Evolutionary conservation across 2,888 invertebrate species (phyloP).

Genomic region (Aphodius sticticus): DNA sequence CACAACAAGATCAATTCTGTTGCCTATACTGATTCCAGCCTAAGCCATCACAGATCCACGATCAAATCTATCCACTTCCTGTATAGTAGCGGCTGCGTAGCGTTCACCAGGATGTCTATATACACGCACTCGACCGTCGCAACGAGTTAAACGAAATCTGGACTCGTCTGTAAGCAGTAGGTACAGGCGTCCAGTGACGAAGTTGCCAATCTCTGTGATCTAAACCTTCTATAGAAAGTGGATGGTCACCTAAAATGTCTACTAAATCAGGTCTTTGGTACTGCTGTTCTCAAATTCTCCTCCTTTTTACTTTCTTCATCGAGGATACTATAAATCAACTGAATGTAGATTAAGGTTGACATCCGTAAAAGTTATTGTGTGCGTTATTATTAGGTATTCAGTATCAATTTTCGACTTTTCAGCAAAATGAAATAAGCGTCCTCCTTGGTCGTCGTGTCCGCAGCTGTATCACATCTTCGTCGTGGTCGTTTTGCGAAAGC

Average conservation of each 20-base stretch:
- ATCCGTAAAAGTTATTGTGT: constrained; percentile 23
- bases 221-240: too few species aligned
- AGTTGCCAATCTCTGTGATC: too few species aligned
- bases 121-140: too few species aligned
- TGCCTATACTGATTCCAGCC: too few species aligned
- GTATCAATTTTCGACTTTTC: constrained; percentile 28
- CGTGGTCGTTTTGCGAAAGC: background rate
- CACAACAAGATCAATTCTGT: too few species aligned
- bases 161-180: too few species aligned
- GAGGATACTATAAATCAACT: constrained; percentile 13
- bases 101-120: too few species aligned
- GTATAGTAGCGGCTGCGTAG: too few species aligned
- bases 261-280: background rate
- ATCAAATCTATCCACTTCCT: too few species aligned
- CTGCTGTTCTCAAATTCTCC: background rate
- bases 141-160: too few species aligned
- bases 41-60: too few species aligned
- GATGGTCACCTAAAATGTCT: background rate
- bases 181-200: too few species aligned
- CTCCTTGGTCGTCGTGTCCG: constrained; percentile 4
- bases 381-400: constrained; percentile 25
- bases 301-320: background rate
- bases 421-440: constrained; percentile 7
- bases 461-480: background rate
- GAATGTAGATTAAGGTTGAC: constrained; percentile 25